A percentile compares a stretch with the other conserved stretches of the same genome.
Conservation (phyloP, 2,113 vertebrate species). For the Coracopsis vasa region DNA sequence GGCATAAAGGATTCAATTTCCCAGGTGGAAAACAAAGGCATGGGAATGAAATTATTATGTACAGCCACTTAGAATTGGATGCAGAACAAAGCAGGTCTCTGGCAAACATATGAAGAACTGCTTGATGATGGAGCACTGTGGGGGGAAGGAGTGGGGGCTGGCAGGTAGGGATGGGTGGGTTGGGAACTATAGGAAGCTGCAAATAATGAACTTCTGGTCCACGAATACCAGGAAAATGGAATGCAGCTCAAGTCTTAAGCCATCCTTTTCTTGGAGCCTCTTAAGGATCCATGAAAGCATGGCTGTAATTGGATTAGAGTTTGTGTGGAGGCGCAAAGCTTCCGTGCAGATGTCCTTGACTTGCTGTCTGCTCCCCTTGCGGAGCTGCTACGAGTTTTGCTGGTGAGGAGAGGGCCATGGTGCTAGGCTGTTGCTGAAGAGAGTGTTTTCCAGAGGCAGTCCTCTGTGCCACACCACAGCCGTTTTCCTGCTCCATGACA, state of each 20-base stretch:
- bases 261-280: constrained; percentile 27
- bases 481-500: background rate
- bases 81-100: constrained; percentile 54
- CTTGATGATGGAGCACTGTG: background rate
- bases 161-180: background rate
- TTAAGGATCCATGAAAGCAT: constrained; percentile 15
- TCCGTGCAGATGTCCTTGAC: constrained; percentile 25
- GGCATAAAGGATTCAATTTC: constrained; percentile 22
- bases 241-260: background rate
- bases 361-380: background rate
- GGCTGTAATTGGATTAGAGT: constrained; percentile 48
- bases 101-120: constrained; percentile 31
- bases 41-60: constrained; percentile 25
- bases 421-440: background rate
- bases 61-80: constrained; percentile 44
- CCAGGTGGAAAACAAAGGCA: background rate
- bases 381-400: background rate
- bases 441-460: background rate
- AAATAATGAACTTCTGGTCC: background rate
- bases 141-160: background rate
- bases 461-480: rapidly evolving
- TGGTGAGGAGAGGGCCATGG: background rate
- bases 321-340: background rate
- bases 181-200: background rate
- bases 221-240: background rate